These are phyloP conservation scores for Graphium colonna DNA, from an alignment of 2,888 invertebrate genomes.

Conservation along the genomic window DNA sequence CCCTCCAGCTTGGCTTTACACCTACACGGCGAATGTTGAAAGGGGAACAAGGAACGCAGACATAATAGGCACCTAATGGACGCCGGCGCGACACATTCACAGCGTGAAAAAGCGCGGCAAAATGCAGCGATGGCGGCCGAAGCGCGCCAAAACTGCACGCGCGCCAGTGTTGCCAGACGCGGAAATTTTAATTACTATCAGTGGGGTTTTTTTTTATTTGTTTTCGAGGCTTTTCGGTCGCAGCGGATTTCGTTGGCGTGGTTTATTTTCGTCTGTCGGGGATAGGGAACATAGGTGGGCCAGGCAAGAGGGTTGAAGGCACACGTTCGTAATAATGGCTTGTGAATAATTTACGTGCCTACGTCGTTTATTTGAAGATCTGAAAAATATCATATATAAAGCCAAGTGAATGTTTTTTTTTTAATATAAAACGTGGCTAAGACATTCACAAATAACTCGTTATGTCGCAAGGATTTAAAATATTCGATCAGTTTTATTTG, in stretches of 20 bases:
- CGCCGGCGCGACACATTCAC: slow-evolving; percentile 58
- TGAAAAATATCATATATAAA: too few species aligned
- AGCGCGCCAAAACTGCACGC: slow-evolving; percentile 39
- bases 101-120: slow-evolving; percentile 45
- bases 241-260: background rate
- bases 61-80: slow-evolving; percentile 73
- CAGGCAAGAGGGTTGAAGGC: background rate
- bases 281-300: background rate
- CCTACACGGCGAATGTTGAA: slow-evolving; percentile 27
- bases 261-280: slow-evolving; percentile 4
- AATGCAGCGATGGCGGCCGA: slow-evolving; percentile 42
- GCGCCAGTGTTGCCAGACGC: slow-evolving; percentile 24
- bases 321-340: too few species aligned
- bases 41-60: slow-evolving; percentile 42
- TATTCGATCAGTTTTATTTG: too few species aligned
- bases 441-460: too few species aligned
- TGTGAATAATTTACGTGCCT: too few species aligned
- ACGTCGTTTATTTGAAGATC: too few species aligned
- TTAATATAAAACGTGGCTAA: too few species aligned
- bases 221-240: background rate
- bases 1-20: slow-evolving; percentile 21
- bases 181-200: slow-evolving; percentile 15
- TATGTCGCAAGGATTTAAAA: too few species aligned
- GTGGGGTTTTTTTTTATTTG: background rate
- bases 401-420: too few species aligned